A percentile compares a stretch with the other conserved stretches of the same genome.
These are phyloP conservation scores for Nesometra sesokonis DNA, from an alignment of 35 echinoderm and acorn worm species.

Conservation along the genomic window DNA sequence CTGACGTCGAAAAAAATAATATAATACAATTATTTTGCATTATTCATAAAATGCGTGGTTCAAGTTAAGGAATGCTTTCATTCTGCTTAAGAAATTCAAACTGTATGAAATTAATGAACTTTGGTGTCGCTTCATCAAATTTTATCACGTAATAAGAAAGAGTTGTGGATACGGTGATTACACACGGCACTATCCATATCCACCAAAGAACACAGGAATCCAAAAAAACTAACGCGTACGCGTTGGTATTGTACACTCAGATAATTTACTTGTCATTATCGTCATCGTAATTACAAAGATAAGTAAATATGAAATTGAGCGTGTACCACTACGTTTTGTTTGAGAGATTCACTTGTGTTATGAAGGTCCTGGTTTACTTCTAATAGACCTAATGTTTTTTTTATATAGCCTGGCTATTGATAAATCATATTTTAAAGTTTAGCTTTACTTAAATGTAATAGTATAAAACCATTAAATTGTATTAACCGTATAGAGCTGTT, in stretches of 20 bases:
- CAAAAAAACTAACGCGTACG: neutral
- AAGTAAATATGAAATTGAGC: neutral
- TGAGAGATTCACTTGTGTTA: neutral
- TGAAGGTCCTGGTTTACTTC: neutral
- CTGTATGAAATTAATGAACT: neutral
- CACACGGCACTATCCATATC: neutral
- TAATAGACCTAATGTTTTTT: neutral
- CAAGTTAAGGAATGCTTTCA: neutral
- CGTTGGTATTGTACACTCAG: neutral
- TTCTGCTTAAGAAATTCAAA: neutral
- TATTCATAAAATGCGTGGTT: neutral
- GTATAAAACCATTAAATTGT: too few species aligned
- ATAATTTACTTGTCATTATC: neutral
- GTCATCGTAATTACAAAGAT: neutral
- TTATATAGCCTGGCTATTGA: too few species aligned
- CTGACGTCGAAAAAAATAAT: too few species aligned
- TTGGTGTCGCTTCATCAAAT: neutral
- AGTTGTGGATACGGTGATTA: neutral
- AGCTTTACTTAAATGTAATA: too few species aligned
- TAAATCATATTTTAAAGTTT: too few species aligned
- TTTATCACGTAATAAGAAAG: neutral
- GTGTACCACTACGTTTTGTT: neutral
- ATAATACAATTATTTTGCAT: too few species aligned
- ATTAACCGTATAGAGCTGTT: too few species aligned
- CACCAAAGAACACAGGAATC: neutral